phyloP scores from a whole-genome alignment of 2,888 invertebrate genomes.

The Beris morrisii region DNA sequence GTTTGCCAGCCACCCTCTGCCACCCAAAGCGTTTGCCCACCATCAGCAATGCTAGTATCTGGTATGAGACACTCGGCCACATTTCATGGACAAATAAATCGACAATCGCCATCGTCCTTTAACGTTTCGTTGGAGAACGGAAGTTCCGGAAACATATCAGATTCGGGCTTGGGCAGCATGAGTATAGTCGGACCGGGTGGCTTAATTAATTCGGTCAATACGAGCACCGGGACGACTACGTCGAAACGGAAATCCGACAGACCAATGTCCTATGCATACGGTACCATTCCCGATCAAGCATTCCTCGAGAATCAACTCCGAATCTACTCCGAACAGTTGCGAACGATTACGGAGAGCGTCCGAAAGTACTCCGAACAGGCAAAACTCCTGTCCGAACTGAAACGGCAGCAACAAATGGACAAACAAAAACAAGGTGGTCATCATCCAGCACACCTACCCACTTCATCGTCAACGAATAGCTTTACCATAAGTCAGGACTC shows the following conservation, averaged over 20 bases:
- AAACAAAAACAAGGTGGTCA: conserved; percentile 40
- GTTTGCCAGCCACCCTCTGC: neutral
- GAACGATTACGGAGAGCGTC: conserved; percentile 55
- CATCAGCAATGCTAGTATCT: neutral
- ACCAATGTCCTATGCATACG: conserved; percentile 54
- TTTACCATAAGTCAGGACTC: conserved; percentile 40
- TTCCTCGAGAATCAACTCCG: conserved; percentile 55
- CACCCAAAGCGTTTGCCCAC: neutral
- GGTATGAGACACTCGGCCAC: conserved; percentile 54
- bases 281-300: conserved; percentile 52
- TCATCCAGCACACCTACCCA: conserved; percentile 20
- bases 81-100: conserved; percentile 49
- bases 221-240: conserved; percentile 27
- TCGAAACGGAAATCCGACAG: conserved; percentile 46
- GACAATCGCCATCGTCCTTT: conserved; percentile 41
- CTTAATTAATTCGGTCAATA: conserved; percentile 39
- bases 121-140: conserved; percentile 32
- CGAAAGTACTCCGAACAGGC: conserved; percentile 56
- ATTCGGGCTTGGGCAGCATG: conserved; percentile 20
- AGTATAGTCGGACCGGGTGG: conserved; percentile 31
- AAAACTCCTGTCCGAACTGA: conserved; percentile 53
- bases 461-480: conserved; percentile 42
- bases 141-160: conserved; percentile 35
- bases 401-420: conserved; percentile 51
- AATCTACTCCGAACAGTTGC: conserved; percentile 54